These are phyloP conservation scores for Andrena minutula DNA, from an alignment of 2,888 invertebrate species.

Conservation along the genomic window DNA sequence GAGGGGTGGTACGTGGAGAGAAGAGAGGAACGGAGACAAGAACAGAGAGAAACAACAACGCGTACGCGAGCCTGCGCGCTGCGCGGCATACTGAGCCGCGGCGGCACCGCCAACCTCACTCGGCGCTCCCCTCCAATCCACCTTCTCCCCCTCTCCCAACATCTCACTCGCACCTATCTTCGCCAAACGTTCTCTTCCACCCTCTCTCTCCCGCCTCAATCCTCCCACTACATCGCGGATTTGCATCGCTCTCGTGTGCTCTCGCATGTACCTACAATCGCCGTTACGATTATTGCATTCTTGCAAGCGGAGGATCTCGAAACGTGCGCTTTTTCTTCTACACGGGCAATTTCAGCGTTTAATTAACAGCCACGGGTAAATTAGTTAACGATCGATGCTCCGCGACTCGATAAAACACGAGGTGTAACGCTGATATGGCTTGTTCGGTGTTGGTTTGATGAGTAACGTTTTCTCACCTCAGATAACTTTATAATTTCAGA, in stretches of 20 bases:
- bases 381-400: conserved; percentile 1
- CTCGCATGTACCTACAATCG: conserved; percentile 31
- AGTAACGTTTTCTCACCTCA: conserved; percentile 4
- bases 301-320: conserved; percentile 22
- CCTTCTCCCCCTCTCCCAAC: conserved; percentile 45
- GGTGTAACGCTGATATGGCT: neutral
- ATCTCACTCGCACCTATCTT: conserved; percentile 48
- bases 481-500: neutral
- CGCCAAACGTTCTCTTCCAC: conserved; percentile 23
- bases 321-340: neutral
- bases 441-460: neutral
- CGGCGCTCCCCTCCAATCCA: conserved; percentile 55
- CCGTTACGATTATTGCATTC: conserved; percentile 60
- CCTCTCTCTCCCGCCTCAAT: conserved; percentile 1
- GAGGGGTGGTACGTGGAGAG: conserved; percentile 20
- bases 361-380: conserved; percentile 2
- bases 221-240: conserved; percentile 25
- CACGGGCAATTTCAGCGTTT: conserved; percentile 2
- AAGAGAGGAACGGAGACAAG: conserved; percentile 28
- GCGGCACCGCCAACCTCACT: conserved; percentile 72
- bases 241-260: conserved; percentile 44
- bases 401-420: neutral
- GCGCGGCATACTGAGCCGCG: conserved; percentile 81
- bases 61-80: conserved; percentile 84
- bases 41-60: conserved; percentile 68